These are phyloP conservation scores for Saturnia pavonia DNA, from an alignment of 2,888 invertebrate species.

Conservation along the genomic window DNA sequence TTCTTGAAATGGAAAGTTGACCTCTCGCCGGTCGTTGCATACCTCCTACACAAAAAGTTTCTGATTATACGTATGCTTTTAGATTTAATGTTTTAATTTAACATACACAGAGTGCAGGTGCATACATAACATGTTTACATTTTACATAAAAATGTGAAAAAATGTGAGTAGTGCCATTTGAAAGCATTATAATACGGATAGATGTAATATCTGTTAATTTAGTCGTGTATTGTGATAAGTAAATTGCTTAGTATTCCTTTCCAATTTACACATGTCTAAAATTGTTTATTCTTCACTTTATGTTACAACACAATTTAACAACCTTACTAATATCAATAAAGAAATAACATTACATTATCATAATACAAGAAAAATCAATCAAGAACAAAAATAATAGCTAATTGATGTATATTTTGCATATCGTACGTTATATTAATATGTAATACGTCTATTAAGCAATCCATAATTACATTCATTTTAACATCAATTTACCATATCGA, in stretches of 20 bases:
- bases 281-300: not conserved
- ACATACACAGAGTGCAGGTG: conserved; percentile 19
- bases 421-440: not conserved
- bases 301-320: not conserved
- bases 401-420: not conserved
- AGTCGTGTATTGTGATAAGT: conserved; percentile 13
- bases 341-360: conserved; percentile 7
- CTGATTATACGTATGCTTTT: conserved; percentile 12
- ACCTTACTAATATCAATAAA: conserved; percentile 4
- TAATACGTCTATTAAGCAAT: too few species aligned
- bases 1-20: conserved; percentile 67
- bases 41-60: conserved; percentile 16
- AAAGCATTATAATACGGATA: conserved; percentile 12
- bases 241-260: conserved; percentile 32
- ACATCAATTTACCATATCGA: not conserved
- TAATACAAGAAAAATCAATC: conserved; percentile 4
- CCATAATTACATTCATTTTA: too few species aligned
- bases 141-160: too few species aligned
- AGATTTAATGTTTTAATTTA: conserved; percentile 42
- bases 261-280: conserved; percentile 35
- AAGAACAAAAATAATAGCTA: not conserved
- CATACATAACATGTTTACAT: not conserved
- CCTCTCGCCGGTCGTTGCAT: conserved; percentile 45
- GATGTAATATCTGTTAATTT: conserved; percentile 17
- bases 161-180: conserved; percentile 19